Evolutionary conservation across 2,888 invertebrate species (phyloP).

Genomic region (Plagiodera versicolora): DNA sequence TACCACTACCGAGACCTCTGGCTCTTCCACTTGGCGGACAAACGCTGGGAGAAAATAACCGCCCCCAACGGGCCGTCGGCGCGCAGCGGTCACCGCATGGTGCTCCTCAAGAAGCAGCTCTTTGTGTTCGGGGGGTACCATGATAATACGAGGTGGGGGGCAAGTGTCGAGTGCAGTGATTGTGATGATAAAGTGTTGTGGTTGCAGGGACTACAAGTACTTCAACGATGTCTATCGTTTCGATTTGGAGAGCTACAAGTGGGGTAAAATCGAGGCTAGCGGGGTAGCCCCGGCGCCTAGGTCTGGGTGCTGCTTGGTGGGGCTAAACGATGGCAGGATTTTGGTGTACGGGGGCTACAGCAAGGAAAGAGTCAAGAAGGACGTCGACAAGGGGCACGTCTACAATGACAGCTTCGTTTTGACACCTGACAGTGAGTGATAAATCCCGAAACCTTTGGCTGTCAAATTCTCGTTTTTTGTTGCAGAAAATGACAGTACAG

Average conservation of each 20-base stretch:
- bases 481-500: constrained; percentile 63
- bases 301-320: constrained; percentile 78
- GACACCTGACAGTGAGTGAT: constrained; percentile 64
- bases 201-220: constrained; percentile 74
- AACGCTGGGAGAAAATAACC: constrained; percentile 79
- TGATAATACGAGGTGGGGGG: constrained; percentile 67
- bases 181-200: too few relatives aligned
- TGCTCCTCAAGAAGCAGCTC: constrained; percentile 73
- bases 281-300: constrained; percentile 75
- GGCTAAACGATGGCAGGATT: constrained; percentile 65
- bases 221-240: constrained; percentile 86
- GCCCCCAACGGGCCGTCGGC: constrained; percentile 78
- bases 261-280: constrained; percentile 70
- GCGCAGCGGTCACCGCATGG: constrained; percentile 88
- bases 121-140: constrained; percentile 91
- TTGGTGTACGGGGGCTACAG: constrained; percentile 78
- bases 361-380: constrained; percentile 72
- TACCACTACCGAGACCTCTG: constrained; percentile 92
- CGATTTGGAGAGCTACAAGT: constrained; percentile 75
- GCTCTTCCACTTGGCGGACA: constrained; percentile 72
- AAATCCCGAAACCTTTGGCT: too few relatives aligned
- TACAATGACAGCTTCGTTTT: constrained; percentile 73
- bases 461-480: too few relatives aligned
- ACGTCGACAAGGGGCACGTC: constrained; percentile 71
- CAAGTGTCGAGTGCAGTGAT: too few relatives aligned